Conservation (phyloP, 2,888 invertebrate genomes). For the Drosophila quinaria region DNA sequence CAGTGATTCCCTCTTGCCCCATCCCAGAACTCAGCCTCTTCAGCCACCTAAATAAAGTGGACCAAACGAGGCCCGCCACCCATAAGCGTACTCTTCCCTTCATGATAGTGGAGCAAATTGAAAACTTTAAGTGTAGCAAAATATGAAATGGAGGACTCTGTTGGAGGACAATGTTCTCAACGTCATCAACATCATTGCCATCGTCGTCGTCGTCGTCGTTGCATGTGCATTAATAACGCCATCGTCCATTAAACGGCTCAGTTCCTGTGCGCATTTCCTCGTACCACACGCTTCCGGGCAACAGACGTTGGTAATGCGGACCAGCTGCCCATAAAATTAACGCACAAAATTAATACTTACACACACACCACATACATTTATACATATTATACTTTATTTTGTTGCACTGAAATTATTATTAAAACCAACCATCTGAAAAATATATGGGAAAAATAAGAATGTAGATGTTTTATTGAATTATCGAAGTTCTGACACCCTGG, state of each 20-base stretch:
- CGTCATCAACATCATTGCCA: conserved; percentile 13
- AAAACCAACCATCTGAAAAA: conserved; percentile 55
- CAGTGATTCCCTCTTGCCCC: conserved; percentile 1
- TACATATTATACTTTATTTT: conserved; percentile 35
- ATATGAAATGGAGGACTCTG: conserved; percentile 54
- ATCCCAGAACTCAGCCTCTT: background rate
- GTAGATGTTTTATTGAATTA: background rate
- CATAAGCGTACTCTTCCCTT: conserved; percentile 2
- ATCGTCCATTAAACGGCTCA: conserved; percentile 67
- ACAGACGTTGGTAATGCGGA: conserved; percentile 51
- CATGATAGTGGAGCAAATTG: conserved; percentile 58
- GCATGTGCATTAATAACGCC: conserved; percentile 69
- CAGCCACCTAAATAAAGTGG: conserved; percentile 56
- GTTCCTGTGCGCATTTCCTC: conserved; percentile 34
- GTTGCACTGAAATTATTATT: conserved; percentile 58
- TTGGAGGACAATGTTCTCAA: conserved; percentile 39
- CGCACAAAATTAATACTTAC: conserved; percentile 64
- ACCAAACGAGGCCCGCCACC: conserved; percentile 41
- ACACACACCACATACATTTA: conserved; percentile 26
- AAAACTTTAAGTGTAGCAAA: conserved; percentile 68
- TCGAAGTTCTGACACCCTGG: background rate
- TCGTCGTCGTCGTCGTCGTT: conserved; percentile 2
- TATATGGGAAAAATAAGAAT: conserved; percentile 18
- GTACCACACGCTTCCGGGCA: conserved; percentile 16
- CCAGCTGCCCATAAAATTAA: conserved; percentile 74